phyloP scores from a whole-genome alignment of 2,797 vertebrate genomes.

The Ceyx erithaca region DNA sequence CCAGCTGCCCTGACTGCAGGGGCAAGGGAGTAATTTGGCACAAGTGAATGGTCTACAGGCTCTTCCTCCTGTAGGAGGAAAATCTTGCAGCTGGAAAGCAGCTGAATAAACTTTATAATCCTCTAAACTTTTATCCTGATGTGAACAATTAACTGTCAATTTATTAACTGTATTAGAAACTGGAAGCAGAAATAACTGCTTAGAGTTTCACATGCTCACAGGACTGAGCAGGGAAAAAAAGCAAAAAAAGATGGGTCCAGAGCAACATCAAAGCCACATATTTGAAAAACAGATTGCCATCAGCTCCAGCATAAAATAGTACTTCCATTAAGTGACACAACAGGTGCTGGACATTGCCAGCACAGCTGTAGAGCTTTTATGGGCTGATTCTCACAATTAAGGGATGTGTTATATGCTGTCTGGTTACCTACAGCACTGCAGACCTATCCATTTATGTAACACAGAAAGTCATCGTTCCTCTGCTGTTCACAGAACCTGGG shows the following conservation, averaged over 20 bases:
- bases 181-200: background rate
- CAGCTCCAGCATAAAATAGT: background rate
- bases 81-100: background rate
- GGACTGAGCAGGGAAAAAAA: background rate
- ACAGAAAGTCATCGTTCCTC: background rate
- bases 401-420: background rate
- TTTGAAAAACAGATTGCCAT: background rate
- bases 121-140: background rate
- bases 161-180: background rate
- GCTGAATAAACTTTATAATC: background rate
- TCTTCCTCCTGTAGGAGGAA: background rate
- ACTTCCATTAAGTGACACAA: background rate
- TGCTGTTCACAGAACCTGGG: background rate
- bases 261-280: background rate
- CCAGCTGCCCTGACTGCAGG: background rate
- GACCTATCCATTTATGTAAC: background rate
- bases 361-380: background rate
- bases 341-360: background rate
- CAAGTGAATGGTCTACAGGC: background rate
- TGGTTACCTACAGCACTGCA: rapidly evolving
- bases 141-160: background rate
- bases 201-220: background rate
- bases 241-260: background rate
- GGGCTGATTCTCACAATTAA: background rate
- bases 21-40: background rate